A percentile compares a stretch with the other conserved stretches of the same genome.
Evolutionary conservation across 2,797 vertebrate genomes (phyloP).

Genomic region (Tragelaphus eurycerus): DNA sequence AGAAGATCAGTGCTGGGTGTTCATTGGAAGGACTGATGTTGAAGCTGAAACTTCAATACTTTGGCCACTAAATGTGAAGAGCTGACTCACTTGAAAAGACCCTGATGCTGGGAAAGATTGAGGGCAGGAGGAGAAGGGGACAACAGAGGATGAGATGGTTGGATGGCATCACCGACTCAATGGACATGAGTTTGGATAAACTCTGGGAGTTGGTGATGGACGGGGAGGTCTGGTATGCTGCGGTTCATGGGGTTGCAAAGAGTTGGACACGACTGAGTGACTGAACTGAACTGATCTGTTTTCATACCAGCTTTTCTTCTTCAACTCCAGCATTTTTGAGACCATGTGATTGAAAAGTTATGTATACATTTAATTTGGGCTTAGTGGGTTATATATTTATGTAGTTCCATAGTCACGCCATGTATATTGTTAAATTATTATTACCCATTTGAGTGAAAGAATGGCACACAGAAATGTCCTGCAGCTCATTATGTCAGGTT

Average conservation of each 20-base stretch:
- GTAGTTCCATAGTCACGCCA: neutral
- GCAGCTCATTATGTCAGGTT: neutral
- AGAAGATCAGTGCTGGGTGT: neutral
- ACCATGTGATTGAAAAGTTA: neutral
- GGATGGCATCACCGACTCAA: too few species aligned
- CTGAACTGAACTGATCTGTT: neutral
- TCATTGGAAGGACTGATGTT: neutral
- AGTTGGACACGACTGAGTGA: neutral
- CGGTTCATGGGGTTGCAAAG: too few species aligned
- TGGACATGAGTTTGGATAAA: too few species aligned
- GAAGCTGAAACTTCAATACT: neutral
- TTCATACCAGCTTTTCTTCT: neutral
- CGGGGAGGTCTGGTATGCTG: too few species aligned
- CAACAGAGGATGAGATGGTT: too few species aligned
- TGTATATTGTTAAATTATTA: neutral
- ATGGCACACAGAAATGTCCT: neutral
- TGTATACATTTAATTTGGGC: neutral
- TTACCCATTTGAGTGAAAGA: neutral
- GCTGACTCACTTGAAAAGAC: too few species aligned
- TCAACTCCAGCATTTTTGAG: neutral
- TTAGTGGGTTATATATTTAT: neutral
- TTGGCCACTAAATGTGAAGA: neutral
- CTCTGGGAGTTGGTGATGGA: too few species aligned
- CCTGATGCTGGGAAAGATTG: neutral
- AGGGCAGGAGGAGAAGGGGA: too few species aligned